Base-by-base conservation (phyloP, 2,113 vertebrate species). In the Nothobranchius furzeri region DNA sequence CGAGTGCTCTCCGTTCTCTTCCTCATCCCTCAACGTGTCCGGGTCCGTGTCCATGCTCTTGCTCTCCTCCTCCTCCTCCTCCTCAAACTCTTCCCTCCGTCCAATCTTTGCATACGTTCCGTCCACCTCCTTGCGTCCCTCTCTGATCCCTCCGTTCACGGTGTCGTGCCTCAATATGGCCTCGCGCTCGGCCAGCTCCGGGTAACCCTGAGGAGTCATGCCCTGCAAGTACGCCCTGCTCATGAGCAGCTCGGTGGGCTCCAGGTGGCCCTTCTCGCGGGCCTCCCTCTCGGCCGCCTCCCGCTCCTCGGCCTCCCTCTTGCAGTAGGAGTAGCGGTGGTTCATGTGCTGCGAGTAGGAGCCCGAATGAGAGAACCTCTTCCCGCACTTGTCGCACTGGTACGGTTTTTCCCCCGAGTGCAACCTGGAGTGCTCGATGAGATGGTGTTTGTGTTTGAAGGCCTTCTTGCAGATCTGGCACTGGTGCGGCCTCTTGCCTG, bases 401-500 rank as follows among this genome's bases (percentile, higher is more conserved):
- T 99, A 99, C 30, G 98, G 98, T 84, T 99, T 99, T 91, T 99
- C 98, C 60, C 98, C 98, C 6, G 98, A 99, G 94, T 99, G 98
- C 85, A 99, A 94, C 57, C 98, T 87, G 45, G 96, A 98, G 93
- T 99, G 97, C 91, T 99, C 98, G 24, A 99, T 99, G 88, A 99
- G 95, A 92, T 99, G 98, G 82, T 99, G 98, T 91, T 99, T 99
- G 95, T 99, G 98, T 95, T 99, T 99, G 77, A 99, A 99, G 30
- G 98, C 98, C 88, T 99, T 99, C 95, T 99, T 99, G 94, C 98
- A 99, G 91, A 99, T 99, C 93, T 99, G 96, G 92, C 98, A 99
- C 92, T 99, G 98, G 88, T 99, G 98, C 53, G 98, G 98, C 91
- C 97, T 94, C 91, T 99, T 99, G 91, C 98, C 98, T 99, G 93